These are phyloP conservation scores for Cancer borealis DNA, from an alignment of 2,888 invertebrate genomes.

Conservation along the genomic window DNA sequence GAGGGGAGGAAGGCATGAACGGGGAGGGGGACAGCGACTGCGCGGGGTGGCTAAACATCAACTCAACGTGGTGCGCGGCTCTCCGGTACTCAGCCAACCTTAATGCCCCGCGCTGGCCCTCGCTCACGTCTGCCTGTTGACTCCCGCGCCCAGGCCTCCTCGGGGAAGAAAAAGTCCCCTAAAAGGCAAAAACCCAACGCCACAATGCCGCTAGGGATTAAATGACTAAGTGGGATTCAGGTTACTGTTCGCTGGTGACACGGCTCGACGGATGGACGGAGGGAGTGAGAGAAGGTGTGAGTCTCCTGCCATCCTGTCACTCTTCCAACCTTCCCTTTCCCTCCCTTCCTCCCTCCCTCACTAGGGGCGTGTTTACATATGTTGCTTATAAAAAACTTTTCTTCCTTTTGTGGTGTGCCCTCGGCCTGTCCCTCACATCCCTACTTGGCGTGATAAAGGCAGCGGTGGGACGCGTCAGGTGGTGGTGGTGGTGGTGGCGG, in stretches of 20 bases:
- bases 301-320: conserved; percentile 3
- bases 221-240: conserved; percentile 33
- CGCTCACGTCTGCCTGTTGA: conserved; percentile 50
- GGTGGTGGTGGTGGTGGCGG: conserved; percentile 3
- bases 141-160: conserved; percentile 29
- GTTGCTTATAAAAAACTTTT: conserved; percentile 30
- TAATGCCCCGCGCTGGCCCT: conserved; percentile 15
- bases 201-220: conserved; percentile 46
- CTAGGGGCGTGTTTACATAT: conserved; percentile 30
- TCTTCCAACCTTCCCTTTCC: neutral
- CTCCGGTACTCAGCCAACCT: neutral
- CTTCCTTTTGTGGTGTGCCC: conserved; percentile 30
- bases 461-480: conserved; percentile 24
- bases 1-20: neutral
- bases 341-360: neutral
- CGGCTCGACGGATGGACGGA: neutral
- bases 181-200: conserved; percentile 44
- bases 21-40: neutral
- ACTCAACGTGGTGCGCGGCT: neutral
- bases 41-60: neutral
- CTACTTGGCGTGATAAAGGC: neutral
- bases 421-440: conserved; percentile 6
- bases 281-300: neutral
- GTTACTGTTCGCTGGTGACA: conserved; percentile 27
- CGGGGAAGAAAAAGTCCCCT: conserved; percentile 36